Percentiles rank a stretch among this genome's conserved stretches.
phyloP scores from a whole-genome alignment of 2,888 invertebrate genomes.

The Cantharis nigra region DNA sequence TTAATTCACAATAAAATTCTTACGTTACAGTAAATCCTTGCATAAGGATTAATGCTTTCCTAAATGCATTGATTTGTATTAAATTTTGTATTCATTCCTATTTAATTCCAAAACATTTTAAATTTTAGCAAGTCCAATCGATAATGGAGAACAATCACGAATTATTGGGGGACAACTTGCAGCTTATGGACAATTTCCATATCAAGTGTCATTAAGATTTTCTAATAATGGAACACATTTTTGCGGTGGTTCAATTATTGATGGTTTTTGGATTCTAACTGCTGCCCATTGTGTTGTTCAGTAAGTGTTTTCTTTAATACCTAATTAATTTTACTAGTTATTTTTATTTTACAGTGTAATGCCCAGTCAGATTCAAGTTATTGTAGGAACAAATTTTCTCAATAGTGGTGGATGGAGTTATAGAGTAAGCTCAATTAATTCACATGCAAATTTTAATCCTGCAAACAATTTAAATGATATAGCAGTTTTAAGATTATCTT shows the following conservation, averaged over 20 bases:
- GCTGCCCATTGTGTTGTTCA: constrained; percentile 58
- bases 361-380: constrained; percentile 41
- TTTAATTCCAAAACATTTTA: too few relatives aligned
- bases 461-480: constrained; percentile 31
- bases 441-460: constrained; percentile 56
- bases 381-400: constrained; percentile 59
- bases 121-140: not conserved
- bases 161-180: constrained; percentile 58
- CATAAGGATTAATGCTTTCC: too few relatives aligned
- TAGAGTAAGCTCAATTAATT: constrained; percentile 49
- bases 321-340: not conserved
- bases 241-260: constrained; percentile 59
- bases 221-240: constrained; percentile 48
- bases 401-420: constrained; percentile 54
- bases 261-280: constrained; percentile 51
- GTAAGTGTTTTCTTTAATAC: constrained; percentile 44
- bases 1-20: too few relatives aligned
- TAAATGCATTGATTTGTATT: too few relatives aligned
- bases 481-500: constrained; percentile 25
- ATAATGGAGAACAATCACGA: constrained; percentile 23
- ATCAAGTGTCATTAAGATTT: constrained; percentile 56
- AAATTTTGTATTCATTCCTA: too few relatives aligned
- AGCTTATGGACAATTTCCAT: constrained; percentile 52
- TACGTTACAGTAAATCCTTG: too few relatives aligned
- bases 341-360: not conserved